Evolutionary conservation across 2,797 vertebrate genomes (phyloP).

Genomic region (Propithecus deckenii): DNA sequence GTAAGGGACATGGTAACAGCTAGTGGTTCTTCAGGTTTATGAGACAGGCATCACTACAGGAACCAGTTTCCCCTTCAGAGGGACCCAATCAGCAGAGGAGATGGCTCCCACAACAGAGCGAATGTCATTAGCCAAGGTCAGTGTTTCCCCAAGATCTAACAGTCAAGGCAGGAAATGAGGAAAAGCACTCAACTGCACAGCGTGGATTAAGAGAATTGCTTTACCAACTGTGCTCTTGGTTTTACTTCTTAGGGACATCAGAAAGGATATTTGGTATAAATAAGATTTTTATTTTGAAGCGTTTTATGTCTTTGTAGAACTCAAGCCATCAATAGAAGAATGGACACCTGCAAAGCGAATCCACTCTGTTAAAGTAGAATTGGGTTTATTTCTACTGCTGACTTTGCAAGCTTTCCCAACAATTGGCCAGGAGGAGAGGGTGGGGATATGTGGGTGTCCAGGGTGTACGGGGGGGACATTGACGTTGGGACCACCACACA

Average conservation of each 20-base stretch:
- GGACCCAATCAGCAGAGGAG: background rate
- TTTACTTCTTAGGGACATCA: background rate
- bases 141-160: background rate
- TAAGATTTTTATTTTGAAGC: slow-evolving; percentile 31
- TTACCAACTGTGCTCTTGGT: background rate
- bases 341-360: background rate
- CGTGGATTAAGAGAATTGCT: background rate
- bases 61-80: background rate
- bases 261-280: background rate
- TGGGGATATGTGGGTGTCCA: fast-evolving
- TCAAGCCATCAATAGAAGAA: background rate
- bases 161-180: background rate
- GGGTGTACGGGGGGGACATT: fast-evolving
- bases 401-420: background rate
- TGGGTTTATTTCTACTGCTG: background rate
- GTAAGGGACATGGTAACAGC: background rate
- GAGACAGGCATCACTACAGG: fast-evolving
- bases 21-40: background rate
- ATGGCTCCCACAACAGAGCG: background rate
- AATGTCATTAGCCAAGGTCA: background rate
- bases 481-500: background rate
- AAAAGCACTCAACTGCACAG: background rate
- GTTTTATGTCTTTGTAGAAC: background rate
- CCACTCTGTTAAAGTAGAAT: background rate
- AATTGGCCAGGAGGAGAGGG: background rate